These are phyloP conservation scores for Tylochromis polylepis DNA, from an alignment of 2,113 vertebrate genomes.

Conservation along the genomic window DNA sequence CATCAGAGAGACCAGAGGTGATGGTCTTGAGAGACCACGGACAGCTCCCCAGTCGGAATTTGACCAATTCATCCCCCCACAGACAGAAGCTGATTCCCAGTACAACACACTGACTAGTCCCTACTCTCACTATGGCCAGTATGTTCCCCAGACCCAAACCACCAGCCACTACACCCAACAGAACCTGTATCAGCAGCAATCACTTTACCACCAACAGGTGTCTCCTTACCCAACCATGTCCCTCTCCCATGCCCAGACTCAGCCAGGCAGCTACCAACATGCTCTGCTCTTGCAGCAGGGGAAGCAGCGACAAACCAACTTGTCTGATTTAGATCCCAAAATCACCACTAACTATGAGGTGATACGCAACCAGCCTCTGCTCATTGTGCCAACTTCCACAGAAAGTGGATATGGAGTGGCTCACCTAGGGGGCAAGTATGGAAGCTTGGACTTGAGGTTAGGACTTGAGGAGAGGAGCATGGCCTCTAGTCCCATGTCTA, in stretches of 20 bases:
- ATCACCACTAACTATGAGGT: conserved; percentile 94
- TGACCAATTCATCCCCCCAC: conserved; percentile 90
- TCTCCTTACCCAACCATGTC: conserved; percentile 89
- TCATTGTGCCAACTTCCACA: conserved; percentile 89
- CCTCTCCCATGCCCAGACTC: conserved; percentile 75
- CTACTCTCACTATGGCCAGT: conserved; percentile 88
- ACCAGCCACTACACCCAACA: conserved; percentile 90
- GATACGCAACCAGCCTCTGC: conserved; percentile 89
- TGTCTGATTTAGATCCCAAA: conserved; percentile 90
- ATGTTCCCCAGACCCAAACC: conserved; percentile 88
- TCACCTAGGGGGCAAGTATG: conserved; percentile 88
- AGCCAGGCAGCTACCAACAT: conserved; percentile 84
- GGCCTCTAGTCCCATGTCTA: conserved; percentile 95
- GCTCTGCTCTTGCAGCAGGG: conserved; percentile 88
- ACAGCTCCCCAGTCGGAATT: conserved; percentile 95
- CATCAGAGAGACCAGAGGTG: conserved; percentile 83
- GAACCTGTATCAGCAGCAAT: conserved; percentile 86
- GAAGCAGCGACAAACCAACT: conserved; percentile 83
- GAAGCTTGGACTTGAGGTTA: conserved; percentile 88
- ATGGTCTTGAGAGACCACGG: conserved; percentile 86
- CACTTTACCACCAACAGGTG: conserved; percentile 90
- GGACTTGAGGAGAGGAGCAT: conserved; percentile 93
- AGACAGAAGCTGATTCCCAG: conserved; percentile 90
- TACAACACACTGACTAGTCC: conserved; percentile 88
- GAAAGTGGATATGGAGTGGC: conserved; percentile 85